Evolutionary conservation across 2,797 vertebrate species (phyloP).

Genomic region (Perodicticus potto): DNA sequence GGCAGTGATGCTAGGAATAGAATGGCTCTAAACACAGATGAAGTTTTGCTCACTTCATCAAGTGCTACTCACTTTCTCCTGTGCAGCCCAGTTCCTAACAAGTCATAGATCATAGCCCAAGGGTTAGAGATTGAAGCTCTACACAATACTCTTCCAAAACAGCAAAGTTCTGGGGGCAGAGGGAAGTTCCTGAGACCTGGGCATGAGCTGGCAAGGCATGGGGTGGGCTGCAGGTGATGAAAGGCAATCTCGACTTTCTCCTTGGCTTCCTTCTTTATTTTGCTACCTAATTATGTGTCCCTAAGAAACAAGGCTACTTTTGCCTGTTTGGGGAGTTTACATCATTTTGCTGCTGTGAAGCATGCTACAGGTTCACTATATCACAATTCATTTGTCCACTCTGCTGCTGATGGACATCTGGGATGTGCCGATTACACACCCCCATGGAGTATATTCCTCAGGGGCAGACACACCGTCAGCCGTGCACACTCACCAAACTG

Average conservation of each 20-base stretch:
- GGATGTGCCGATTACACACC: neutral
- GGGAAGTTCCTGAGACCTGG: neutral
- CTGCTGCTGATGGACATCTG: neutral
- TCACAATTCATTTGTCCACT: too few relatives aligned
- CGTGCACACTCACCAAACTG: neutral
- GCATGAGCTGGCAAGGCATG: neutral
- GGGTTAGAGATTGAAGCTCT: too few relatives aligned
- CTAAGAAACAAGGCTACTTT: neutral
- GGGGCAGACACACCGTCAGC: neutral
- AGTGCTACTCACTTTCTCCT: too few relatives aligned
- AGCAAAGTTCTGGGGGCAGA: neutral
- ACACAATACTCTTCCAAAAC: neutral
- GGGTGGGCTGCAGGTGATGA: neutral
- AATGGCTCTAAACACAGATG: too few relatives aligned
- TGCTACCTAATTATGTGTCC: neutral
- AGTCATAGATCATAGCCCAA: too few relatives aligned
- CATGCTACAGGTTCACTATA: neutral
- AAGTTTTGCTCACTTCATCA: too few relatives aligned
- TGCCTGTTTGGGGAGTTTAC: neutral
- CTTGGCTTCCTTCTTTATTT: neutral
- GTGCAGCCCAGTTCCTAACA: too few relatives aligned
- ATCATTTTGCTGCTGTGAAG: too few relatives aligned
- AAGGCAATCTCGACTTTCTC: neutral
- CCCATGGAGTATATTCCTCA: neutral
- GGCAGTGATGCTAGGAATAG: too few relatives aligned